These are phyloP conservation scores for Champsocephalus gunnari DNA, from an alignment of 2,797 vertebrate species.

Conservation along the genomic window DNA sequence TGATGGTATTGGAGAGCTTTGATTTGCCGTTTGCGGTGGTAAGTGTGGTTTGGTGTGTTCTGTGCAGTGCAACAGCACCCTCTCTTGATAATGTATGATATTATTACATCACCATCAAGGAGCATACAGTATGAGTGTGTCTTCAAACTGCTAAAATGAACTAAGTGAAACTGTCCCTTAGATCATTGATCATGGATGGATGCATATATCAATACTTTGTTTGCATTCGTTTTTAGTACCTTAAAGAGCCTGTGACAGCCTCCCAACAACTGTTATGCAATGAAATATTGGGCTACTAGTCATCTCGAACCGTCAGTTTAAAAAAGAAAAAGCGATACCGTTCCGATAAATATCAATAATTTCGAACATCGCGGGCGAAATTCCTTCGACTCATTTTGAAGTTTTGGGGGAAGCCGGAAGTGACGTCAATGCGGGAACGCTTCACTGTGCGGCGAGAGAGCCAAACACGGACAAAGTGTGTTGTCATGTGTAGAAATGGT, in stretches of 20 bases:
- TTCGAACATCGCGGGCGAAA: no score
- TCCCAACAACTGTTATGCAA: no score
- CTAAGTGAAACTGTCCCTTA: background rate
- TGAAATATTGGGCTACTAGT: no score
- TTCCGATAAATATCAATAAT: no score
- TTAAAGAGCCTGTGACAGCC: background rate
- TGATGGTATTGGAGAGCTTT: slow-evolving; percentile 75
- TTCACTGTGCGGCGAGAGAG: no score
- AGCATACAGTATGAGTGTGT: slow-evolving; percentile 3
- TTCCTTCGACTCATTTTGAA: no score
- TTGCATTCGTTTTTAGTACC: background rate
- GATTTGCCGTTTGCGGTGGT: slow-evolving; percentile 57
- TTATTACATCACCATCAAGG: slow-evolving; percentile 49
- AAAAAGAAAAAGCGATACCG: no score
- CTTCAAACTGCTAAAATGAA: background rate
- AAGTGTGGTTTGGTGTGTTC: slow-evolving; percentile 9
- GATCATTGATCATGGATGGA: background rate
- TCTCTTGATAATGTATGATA: slow-evolving; percentile 74
- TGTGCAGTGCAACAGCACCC: slow-evolving; percentile 82
- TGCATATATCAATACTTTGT: slow-evolving; percentile 6
- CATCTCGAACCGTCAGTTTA: no score
- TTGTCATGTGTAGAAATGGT: no score
- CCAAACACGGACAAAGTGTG: no score
- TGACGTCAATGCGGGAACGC: no score
- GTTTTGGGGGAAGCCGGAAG: no score